Base-by-base conservation (phyloP, 1,140 invertebrate genomes). In the Drosophila parvula region DNA sequence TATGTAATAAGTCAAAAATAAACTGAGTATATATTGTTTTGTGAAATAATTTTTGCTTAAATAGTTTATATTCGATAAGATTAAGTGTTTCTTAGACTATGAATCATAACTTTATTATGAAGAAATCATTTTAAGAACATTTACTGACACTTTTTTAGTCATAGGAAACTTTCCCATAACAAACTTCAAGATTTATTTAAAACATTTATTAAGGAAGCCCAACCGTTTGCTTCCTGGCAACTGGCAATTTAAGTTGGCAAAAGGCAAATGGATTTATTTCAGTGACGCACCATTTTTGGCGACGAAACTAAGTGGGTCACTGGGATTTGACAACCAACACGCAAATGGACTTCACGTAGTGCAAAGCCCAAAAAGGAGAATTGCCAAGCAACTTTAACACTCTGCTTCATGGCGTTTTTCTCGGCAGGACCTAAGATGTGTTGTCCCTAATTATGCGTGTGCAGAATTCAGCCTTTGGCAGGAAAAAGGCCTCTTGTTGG, bases 311-410 rank as follows among this genome's bases (percentile, higher is more conserved):
- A 56, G 62, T 74, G 63, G 63, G 70, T 79, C 70, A 80, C 63
- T 43, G 57, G 71, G 40, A 56, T 70, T 78, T 78, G 30, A 12
- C 5, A 38, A 27, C 38, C 32, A n/a, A 63, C 69, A 74, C 48
- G 71, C 58, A 74, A 74, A 74, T 74, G 30, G 22, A 44, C 47
- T 47, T 53, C 34, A 22, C 30, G n/a, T 22, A 11, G 22, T 2
- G 63, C 2, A 64, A 41, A 18, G 27, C 14, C 9, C 1, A 14
- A 56, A 55, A 36, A 18, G 45, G 14, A 41, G 28, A 7, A 44
- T 28, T 67, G 36, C 62, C 45, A 14, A 18, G 44, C 44, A 43
- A 18, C 62, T 51, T 67, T 30, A 40, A 30, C 8, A 30, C 41
- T 27, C 30, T 47, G 50, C 50, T 34, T 11, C 40, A 38, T 18